Base-by-base conservation (phyloP, 2,888 invertebrate species). In the Leucania comma region DNA sequence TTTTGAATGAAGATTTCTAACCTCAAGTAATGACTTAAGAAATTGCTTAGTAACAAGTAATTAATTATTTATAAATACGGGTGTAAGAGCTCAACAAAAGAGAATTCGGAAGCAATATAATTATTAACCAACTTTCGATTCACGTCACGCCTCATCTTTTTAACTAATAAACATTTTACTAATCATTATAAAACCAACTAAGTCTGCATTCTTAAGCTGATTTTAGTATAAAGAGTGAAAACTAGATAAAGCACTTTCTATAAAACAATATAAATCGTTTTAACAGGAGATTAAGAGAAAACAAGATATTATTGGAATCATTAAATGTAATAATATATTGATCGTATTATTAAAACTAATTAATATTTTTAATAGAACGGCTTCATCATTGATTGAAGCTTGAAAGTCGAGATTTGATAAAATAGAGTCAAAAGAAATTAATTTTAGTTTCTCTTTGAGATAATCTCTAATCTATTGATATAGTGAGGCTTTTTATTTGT, bases 221-320 rank as follows among this genome's bases (percentile, higher is more conserved):
- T 58, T 46, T 22, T 46, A 24, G 12, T 38, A 14, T 38, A 56
- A 54, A 56, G 2, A 46, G 57, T 51, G 67, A 46, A 75, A 68
- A 24, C 12, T 54, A 12, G 14, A 24, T 1, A 74, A 38, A 22
- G 6, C 20, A 63, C 51, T 74, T 76, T 79, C 67, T 50, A 59
- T n/a, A 4, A 6, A n/a, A 57, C 12, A 50, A 42, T 78, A 24
- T 29, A 35, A 32, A 35, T 35, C 14, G 57, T 32, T 50, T 12
- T 59, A 42, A 70, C 35, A 29, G 20, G 26, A n/a, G 1, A 71
- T 72, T 60, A 22, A 64, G 46, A 75, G 78, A 78, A 73, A 75
- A 20, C 60, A 29, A 26, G 20, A 20, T 20, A 32, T 26, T 38
- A 48, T 26, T 35, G 6, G 14, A 32, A 64, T 75, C 56, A 24